These are phyloP conservation scores for Theonella swinhoei DNA, from an alignment of 37 sponge, comb jelly and placozoan genomes.

Conservation along the genomic window DNA sequence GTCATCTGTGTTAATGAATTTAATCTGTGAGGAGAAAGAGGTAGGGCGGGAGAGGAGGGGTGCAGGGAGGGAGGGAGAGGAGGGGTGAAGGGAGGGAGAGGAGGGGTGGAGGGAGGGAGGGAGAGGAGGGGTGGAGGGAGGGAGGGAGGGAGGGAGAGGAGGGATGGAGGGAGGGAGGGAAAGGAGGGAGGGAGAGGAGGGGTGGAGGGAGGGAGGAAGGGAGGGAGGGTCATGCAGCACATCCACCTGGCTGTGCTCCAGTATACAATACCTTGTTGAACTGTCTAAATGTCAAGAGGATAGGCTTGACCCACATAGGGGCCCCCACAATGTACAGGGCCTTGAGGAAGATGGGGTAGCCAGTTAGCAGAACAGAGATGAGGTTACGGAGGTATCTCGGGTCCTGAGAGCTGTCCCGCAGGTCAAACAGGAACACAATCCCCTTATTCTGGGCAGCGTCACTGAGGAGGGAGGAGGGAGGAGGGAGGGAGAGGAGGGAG, in stretches of 20 bases:
- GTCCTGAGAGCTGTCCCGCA: conserved; percentile 30
- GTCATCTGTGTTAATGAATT: conserved; percentile 24
- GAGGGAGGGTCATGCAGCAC: too few relatives aligned
- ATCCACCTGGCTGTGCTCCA: background rate
- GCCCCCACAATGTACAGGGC: conserved; percentile 43
- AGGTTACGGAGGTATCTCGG: conserved; percentile 1
- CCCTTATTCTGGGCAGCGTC: conserved; percentile 43
- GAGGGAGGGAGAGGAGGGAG: background rate
- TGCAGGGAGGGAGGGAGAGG: too few relatives aligned
- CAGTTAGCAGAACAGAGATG: conserved; percentile 36
- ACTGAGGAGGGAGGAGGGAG: conserved; percentile 7
- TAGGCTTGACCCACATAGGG: conserved; percentile 25
- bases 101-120: too few relatives aligned
- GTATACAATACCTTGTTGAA: conserved; percentile 1
- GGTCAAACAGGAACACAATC: conserved; percentile 46
- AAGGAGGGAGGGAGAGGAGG: too few relatives aligned
- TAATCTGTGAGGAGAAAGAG: conserved; percentile 17
- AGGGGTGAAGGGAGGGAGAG: too few relatives aligned
- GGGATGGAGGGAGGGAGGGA: too few relatives aligned
- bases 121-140: too few relatives aligned
- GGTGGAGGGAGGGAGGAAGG: too few relatives aligned
- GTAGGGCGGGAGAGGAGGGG: too few relatives aligned
- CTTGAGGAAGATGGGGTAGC: conserved; percentile 61
- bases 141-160: too few relatives aligned
- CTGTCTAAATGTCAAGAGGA: background rate